Evolutionary conservation across 2,797 vertebrate genomes (phyloP), one percentile per base, ranked within the genome.

Genomic region (Sphaeramia orbicularis): DNA sequence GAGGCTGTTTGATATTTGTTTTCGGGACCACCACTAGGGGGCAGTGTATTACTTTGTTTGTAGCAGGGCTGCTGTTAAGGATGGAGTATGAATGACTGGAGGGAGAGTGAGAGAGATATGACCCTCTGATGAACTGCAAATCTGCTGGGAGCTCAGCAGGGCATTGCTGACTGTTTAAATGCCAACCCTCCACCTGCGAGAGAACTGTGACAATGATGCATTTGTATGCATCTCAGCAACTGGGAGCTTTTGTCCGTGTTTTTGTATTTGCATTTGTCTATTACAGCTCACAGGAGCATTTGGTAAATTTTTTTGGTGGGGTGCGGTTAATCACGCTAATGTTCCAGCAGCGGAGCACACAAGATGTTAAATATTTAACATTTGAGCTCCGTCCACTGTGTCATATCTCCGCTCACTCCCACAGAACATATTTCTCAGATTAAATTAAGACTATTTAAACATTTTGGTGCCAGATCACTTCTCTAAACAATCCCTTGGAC

Each of bases 71-170:
- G 56, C 45, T 32, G 41, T 78, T 55, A 27, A 32, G 47, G 43
- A n/a, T n/a, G 40, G 49, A 42, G 69, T 64, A 79, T 88, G 78
- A 89, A 89, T 80, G 85, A 74, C 76, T 67, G 62, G 44, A 56
- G 65, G 69, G 43, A 62, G 83, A 89, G 83, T 55, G 66, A 69
- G 82, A 85, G 76, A 90, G 85, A 83, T 78, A 83, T 93, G 93
- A 93, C 93, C 93, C 90, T 71, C 49, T 88, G 84, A 90, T 94
- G 94, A 94, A 94, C 93, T 80, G 70, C 57, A 91, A 86, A 88
- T 90, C 86, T 89, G 78, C 77, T 77, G 77, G 69, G 85, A 91
- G 89, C 89, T 85, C 83, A 89, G 83, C 47, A 4, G 83, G 83
- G 81, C 87, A 80, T 49, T 73, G 82, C 85, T 77, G 77, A 85